Conservation (phyloP, 2,113 vertebrate species). For the Chloropsis hardwickii region DNA sequence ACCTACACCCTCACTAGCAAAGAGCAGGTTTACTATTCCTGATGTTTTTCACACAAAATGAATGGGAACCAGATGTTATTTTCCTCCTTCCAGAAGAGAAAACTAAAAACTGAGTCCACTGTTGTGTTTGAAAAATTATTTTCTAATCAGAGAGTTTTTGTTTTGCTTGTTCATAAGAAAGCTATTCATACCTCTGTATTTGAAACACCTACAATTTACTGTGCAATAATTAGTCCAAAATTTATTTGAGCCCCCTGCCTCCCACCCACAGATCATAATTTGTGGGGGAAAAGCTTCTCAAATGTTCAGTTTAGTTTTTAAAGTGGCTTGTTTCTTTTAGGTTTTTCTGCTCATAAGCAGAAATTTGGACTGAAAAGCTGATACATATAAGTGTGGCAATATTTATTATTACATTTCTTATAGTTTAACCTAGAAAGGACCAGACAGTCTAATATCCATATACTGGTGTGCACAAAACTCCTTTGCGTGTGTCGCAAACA, state of each 20-base stretch:
- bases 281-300: neutral
- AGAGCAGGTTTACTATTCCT: neutral
- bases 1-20: neutral
- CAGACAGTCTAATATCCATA: neutral
- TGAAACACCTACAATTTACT: neutral
- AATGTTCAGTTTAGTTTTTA: neutral
- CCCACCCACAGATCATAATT: neutral
- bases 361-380: neutral
- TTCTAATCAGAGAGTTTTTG: neutral
- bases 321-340: neutral
- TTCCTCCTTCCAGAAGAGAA: neutral
- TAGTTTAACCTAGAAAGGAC: neutral
- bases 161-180: neutral
- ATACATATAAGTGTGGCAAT: fast-evolving
- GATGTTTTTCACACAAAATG: neutral
- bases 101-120: neutral
- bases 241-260: neutral
- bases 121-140: neutral
- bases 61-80: neutral
- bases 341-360: neutral
- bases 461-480: neutral
- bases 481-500: neutral
- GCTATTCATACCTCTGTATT: neutral
- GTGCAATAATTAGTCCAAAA: neutral
- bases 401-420: neutral